A percentile compares a stretch with the other conserved stretches of the same genome.
phyloP scores from a whole-genome alignment of 2,888 invertebrate species.

The Thecocarcelia acutangulata region DNA sequence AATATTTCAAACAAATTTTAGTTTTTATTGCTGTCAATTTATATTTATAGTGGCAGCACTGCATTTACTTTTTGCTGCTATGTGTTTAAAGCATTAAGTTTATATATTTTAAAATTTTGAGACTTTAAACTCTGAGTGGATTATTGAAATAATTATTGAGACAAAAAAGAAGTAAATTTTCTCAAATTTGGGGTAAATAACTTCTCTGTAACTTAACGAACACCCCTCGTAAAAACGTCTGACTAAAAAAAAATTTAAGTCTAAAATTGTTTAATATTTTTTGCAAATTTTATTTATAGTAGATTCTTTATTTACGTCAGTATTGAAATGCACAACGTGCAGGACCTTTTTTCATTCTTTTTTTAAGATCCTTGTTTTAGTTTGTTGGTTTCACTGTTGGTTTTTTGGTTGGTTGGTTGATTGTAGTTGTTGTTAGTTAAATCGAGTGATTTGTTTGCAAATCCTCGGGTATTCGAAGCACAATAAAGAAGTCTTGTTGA shows the following conservation, averaged over 20 bases:
- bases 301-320: constrained; percentile 46
- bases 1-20: too few species aligned
- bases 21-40: too few species aligned
- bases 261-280: constrained; percentile 39
- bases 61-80: too few species aligned
- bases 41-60: too few species aligned
- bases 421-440: constrained; percentile 45
- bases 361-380: constrained; percentile 38
- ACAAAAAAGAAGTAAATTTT: too few species aligned
- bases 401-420: constrained; percentile 34
- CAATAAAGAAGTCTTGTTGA: constrained; percentile 38
- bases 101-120: too few species aligned
- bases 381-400: constrained; percentile 18
- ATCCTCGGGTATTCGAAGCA: constrained; percentile 43
- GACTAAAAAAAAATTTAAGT: constrained; percentile 32
- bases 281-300: constrained; percentile 16
- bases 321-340: constrained; percentile 56
- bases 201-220: constrained; percentile 18
- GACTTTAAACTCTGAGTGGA: too few species aligned
- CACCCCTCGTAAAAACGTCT: constrained; percentile 46
- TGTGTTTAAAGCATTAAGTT: too few species aligned
- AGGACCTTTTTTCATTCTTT: constrained; percentile 18
- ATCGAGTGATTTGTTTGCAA: constrained; percentile 64
- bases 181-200: not conserved
- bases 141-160: too few species aligned